Base-by-base conservation (phyloP, 2,797 vertebrate species). In the Rhynchonycteris naso region DNA sequence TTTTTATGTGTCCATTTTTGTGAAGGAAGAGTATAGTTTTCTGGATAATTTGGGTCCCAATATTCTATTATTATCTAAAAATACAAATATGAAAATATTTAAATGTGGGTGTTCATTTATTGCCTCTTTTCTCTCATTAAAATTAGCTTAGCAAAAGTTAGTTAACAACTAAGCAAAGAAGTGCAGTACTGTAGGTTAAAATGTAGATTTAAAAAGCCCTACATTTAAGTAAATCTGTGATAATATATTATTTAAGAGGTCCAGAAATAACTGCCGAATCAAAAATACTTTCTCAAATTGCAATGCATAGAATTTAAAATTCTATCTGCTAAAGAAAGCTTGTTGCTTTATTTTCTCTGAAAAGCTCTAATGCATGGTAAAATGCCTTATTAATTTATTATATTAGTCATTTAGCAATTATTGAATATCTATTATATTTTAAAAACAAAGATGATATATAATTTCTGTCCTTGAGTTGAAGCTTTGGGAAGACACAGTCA, bases 251-350 rank as follows among this genome's bases (percentile, higher is more conserved):
- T 88, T 94, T 56, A 69, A 92, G 26, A 94, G n/a, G 2, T 56
- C 14, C 3, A 68, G 19, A 90, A 95, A 90, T 16, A 83, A 65
- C 24, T 71, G 8, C 22, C 9, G 83, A 68, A 50, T 79, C 30
- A 86, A 92, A 95, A 85, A 59, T 66, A 63, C 2, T 38, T 95
- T 74, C 19, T 88, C 16, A 76, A 79, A 65, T 59, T 81, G 5
- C 14, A 69, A 4, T 68, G 33, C 28, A 28, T 24, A 83, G 14
- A 26, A 89, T 71, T 93, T 7, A 84, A 81, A 80, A 58, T 68
- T 79, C 26, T 75, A 2, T 66, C 22, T 88, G 12, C 28, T 43
- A 28, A 13, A 92, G 38, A 84, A 84, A 68, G 74, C n/a, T 72
- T 74, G 6, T 47, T 56, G 24, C 68, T 14, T 69, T 65, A 22